A percentile compares a stretch with the other conserved stretches of the same genome.
Conservation (phyloP, 1,140 invertebrate species). For the Eriosoma lanigerum region DNA sequence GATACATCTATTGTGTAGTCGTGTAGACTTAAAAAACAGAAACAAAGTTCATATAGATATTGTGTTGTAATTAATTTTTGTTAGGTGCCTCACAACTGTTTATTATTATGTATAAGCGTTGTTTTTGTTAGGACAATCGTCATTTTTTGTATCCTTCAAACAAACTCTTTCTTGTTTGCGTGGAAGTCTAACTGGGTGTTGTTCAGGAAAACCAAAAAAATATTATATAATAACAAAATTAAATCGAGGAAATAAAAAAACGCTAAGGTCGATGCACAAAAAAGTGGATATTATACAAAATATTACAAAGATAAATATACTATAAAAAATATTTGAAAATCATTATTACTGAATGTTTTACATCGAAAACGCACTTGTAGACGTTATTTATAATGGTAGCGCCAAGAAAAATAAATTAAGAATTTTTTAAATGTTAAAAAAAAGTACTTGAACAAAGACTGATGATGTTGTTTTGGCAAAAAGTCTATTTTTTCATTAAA, state of each 20-base stretch:
- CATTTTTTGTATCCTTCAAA: constrained; percentile 51
- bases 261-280: constrained; percentile 13
- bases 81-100: constrained; percentile 50
- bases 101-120: constrained; percentile 46
- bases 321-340: constrained; percentile 5
- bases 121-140: constrained; percentile 52
- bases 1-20: constrained; percentile 34
- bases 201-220: constrained; percentile 45
- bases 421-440: constrained; percentile 52
- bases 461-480: constrained; percentile 52
- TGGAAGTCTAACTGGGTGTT: constrained; percentile 51
- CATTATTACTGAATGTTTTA: constrained; percentile 22
- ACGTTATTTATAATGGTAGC: constrained; percentile 41
- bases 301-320: not conserved
- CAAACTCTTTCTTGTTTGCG: constrained; percentile 50
- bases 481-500: constrained; percentile 52
- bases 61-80: constrained; percentile 35
- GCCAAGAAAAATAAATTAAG: constrained; percentile 50
- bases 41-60: constrained; percentile 36
- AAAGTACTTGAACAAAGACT: constrained; percentile 52
- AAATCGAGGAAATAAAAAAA: not conserved
- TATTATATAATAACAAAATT: not conserved
- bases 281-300: not conserved
- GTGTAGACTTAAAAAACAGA: constrained; percentile 48
- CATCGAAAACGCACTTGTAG: constrained; percentile 41